A percentile compares a stretch with the other conserved stretches of the same genome.
These are phyloP conservation scores for Philereme vetulata DNA, from an alignment of 2,888 invertebrate genomes.

Conservation along the genomic window DNA sequence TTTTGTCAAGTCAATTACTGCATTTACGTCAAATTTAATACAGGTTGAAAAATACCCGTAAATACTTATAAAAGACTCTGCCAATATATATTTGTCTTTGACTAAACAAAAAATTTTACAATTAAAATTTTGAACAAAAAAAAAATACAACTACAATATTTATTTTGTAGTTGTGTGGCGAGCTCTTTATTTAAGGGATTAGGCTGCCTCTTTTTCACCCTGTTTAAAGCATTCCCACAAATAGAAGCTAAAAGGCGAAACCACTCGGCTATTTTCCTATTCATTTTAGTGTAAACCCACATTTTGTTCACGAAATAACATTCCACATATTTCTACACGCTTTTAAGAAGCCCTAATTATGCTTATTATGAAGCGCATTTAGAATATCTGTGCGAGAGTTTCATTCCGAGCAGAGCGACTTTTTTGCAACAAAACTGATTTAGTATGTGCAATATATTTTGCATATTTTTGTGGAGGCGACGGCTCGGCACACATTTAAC, in stretches of 20 bases:
- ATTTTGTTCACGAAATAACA: conserved; percentile 30
- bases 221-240: too few species aligned
- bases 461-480: conserved; percentile 43
- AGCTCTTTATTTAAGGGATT: too few species aligned
- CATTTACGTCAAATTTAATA: too few species aligned
- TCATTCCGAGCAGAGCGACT: conserved; percentile 31
- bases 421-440: conserved; percentile 44
- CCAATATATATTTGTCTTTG: too few species aligned
- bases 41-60: too few species aligned
- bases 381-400: conserved; percentile 23
- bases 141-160: too few species aligned
- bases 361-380: conserved; percentile 30
- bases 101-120: too few species aligned
- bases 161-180: too few species aligned
- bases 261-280: not conserved
- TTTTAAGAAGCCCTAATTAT: conserved; percentile 48
- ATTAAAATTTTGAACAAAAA: too few species aligned
- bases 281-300: conserved; percentile 8
- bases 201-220: too few species aligned
- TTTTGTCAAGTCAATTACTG: too few species aligned
- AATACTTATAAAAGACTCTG: too few species aligned
- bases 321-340: conserved; percentile 32
- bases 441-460: conserved; percentile 60
- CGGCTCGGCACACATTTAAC: conserved; percentile 56
- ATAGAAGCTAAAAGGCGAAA: not conserved